Base-by-base conservation (phyloP, 2,888 invertebrate genomes). In the Venusia cambrica region DNA sequence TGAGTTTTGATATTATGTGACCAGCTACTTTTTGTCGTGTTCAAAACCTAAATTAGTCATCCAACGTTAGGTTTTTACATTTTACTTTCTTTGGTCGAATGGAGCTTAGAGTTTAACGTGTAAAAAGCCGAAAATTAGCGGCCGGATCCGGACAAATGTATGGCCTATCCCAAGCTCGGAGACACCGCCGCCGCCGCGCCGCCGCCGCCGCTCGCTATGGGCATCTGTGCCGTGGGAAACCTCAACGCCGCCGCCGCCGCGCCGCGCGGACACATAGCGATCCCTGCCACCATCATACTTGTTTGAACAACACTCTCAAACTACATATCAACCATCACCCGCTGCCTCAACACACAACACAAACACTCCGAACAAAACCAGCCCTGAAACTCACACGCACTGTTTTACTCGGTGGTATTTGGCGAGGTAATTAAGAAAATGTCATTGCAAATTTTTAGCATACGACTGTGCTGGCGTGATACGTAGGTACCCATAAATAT, bases 201-300 rank as follows among this genome's bases (percentile, higher is more conserved):
- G n/a, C n/a, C n/a, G n/a, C n/a, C n/a, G 7, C 9, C 6, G 51
- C 39, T 36, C 39, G 49, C 66, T 78, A 78, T 71, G 78, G 81
- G 66, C 77, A 80, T 70, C 58, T 73, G 76, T 76, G 80, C 65
- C 83, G 83, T 84, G 83, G 73, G 83, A 84, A n/a, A n/a, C n/a
- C n/a, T n/a, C n/a, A n/a, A 81, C 54, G 62, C 48, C 44, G 63
- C 61, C 45, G 48, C 29, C 55, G 50, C 51, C 52, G 34, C 45
- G 53, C 51, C 24, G 12, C 49, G n/a, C n/a, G n/a, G n/a, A n/a
- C 47, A 48, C 57, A 52, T 47, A 51, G 61, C 56, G 43, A 18
- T 22, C 11, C 32, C 30, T 33, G 12, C 14, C 33, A 45, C 49
- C 33, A 12, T 24, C 8, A 4, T 9, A 16, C 19, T 5, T 10